Evolutionary conservation across 1,140 invertebrate species (phyloP).

Genomic region (Calliopsis andreniformis): DNA sequence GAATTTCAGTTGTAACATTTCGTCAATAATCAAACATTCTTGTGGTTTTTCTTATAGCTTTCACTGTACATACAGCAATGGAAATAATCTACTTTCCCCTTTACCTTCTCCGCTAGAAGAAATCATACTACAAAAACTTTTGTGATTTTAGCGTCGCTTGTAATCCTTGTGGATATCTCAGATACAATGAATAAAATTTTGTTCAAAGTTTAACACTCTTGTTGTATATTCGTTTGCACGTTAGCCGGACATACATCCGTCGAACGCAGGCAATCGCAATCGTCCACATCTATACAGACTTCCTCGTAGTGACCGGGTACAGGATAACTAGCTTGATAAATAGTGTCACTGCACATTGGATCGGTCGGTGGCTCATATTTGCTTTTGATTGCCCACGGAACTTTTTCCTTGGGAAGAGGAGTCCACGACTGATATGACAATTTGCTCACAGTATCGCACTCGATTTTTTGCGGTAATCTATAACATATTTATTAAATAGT

Average conservation of each 20-base stretch:
- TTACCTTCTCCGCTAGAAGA: background rate
- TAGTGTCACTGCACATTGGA: conserved; percentile 78
- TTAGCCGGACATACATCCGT: background rate
- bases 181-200: background rate
- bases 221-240: background rate
- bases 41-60: too few species aligned
- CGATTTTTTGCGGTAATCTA: conserved; percentile 82
- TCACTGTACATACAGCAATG: too few species aligned
- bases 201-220: background rate
- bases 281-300: background rate
- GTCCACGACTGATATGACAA: conserved; percentile 81
- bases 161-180: background rate
- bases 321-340: conserved; percentile 80
- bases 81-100: background rate
- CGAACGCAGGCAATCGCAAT: background rate
- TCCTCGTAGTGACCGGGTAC: conserved; percentile 79
- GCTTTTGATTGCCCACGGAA: conserved; percentile 78
- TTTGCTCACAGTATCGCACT: conserved; percentile 83
- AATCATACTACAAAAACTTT: background rate
- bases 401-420: conserved; percentile 71
- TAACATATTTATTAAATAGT: background rate
- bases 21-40: too few species aligned
- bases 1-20: too few species aligned
- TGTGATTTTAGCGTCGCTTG: background rate
- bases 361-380: conserved; percentile 74